Base-by-base conservation (phyloP, 2,888 invertebrate species). In the Cepaea hortensis region DNA sequence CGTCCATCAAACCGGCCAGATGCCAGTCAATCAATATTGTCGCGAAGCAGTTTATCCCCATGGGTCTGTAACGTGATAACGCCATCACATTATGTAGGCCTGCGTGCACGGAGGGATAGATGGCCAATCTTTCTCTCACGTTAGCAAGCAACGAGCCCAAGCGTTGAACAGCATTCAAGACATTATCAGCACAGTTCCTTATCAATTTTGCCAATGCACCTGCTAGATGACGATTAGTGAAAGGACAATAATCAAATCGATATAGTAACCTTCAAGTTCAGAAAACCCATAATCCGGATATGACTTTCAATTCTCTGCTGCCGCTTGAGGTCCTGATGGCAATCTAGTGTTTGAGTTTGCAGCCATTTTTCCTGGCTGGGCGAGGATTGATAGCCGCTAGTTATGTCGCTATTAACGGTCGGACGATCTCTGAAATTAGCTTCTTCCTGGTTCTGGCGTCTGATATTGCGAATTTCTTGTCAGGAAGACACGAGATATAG, bases 371-470 rank as follows among this genome's bases (percentile, higher is more conserved):
- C 46, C 20, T 35, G 83, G 13, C 73, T n/a, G 48, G 73, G 23
- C 61, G 50, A 61, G 73, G 83, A 83, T 83, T 70, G 83, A 83
- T 83, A 75, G 83, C 83, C 83, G 75, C 83, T 83, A 83, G 61
- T 83, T 83, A 83, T 83, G 83, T 83, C 83, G 75, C 83, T 73
- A 83, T 83, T 83, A 81, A 72, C 83, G 62, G 83, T 15, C 75
- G 18, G 83, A 55, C 61, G 23, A 62, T 61, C 73, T 61, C 75
- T 83, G 62, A 75, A 83, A 83, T 83, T 83, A 83, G 83, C 61
- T 72, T 9, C 75, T 35, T 83, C 83, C 75, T 35, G 75, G 20
- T 20, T 75, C 61, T 83, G 73, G 83, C 50, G 73, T 72, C 83
- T 73, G 61, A 55, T 61, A 72, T 72, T 75, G 72, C 35, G 4